These are phyloP conservation scores for Elachura formosa DNA, from an alignment of 2,113 vertebrate genomes.

Conservation along the genomic window DNA sequence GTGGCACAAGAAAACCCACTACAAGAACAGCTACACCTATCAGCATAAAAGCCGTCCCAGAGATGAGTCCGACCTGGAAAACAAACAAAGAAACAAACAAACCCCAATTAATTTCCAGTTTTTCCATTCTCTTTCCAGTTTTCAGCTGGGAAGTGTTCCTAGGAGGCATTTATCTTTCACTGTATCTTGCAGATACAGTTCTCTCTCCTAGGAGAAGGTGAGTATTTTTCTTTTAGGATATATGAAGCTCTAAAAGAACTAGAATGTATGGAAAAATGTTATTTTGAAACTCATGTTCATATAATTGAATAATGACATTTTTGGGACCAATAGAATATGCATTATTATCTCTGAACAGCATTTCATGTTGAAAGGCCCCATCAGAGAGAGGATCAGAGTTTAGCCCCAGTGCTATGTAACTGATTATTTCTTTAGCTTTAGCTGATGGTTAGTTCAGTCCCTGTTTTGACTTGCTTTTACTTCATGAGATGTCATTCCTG, in stretches of 20 bases:
- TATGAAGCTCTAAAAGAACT: neutral
- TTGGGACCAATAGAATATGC: neutral
- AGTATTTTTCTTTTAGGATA: neutral
- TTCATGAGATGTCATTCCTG: neutral
- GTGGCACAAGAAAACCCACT: conserved; percentile 87
- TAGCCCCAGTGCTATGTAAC: neutral
- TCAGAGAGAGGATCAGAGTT: neutral
- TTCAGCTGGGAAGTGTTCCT: neutral
- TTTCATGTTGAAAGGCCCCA: neutral
- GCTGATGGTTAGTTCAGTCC: neutral
- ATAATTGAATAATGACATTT: neutral
- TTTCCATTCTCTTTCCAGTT: neutral
- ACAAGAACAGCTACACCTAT: conserved; percentile 86
- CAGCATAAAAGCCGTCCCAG: conserved; percentile 83
- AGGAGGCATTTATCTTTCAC: neutral
- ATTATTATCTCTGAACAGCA: neutral
- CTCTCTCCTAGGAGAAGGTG: neutral
- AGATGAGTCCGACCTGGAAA: conserved; percentile 89
- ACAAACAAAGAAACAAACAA: neutral
- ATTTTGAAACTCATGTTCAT: neutral
- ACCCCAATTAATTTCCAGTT: neutral
- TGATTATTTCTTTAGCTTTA: neutral
- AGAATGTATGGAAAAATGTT: neutral
- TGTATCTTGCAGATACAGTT: neutral
- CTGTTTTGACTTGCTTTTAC: neutral